Base-by-base conservation (phyloP, 2,888 invertebrate genomes). In the Penaeus monodon region DNA sequence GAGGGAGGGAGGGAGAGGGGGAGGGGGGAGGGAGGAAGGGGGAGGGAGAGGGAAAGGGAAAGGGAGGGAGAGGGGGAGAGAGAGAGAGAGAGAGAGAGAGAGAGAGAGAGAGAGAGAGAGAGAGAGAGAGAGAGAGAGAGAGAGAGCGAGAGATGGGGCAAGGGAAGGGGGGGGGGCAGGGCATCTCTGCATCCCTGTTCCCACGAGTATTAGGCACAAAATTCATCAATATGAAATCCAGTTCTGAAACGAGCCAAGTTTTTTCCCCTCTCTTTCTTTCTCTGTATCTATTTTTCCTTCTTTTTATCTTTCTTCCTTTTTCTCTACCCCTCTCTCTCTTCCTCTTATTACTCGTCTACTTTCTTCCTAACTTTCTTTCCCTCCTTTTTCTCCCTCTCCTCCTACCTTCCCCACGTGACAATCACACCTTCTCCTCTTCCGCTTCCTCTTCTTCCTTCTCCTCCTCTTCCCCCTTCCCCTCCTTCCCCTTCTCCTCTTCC, bases 121-220 rank as follows among this genome's bases (percentile, higher is more conserved):
- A n/a, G 38, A 38, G 14, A 38, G 38, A 12, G 12, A 14, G 2
- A 38, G 3, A 33, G 2, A 44, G 38, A 44, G 38, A 7, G 7
- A 7, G 7, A 7, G 38, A 8, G 38, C 0, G 38, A 0, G 38
- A 7, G 3, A 7, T 6, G 38, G 76, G 76, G 49, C 24, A n/a
- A 27, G 38, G 57, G 57, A 12, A n/a, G 76, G 44, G 49, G 27
- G 17, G n/a, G 14, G n/a, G 24, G n/a, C 44, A 24, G 57, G 76
- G 38, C 27, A 77, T 77, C 76, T 77, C 76, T 12, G 49, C 44
- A 76, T 49, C 38, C 44, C 44, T 77, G 17, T n/a, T 77, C 44
- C n/a, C 49, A 27, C 76, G n/a, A n/a, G 76, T 49, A 27, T 57
- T 57, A 57, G 57, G 10, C 57, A 49, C 49, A 49, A 49, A 49